A percentile compares a stretch with the other conserved stretches of the same genome.
phyloP scores from a whole-genome alignment of 2,797 vertebrate species.

The Hyperoplus lanceolatus region DNA sequence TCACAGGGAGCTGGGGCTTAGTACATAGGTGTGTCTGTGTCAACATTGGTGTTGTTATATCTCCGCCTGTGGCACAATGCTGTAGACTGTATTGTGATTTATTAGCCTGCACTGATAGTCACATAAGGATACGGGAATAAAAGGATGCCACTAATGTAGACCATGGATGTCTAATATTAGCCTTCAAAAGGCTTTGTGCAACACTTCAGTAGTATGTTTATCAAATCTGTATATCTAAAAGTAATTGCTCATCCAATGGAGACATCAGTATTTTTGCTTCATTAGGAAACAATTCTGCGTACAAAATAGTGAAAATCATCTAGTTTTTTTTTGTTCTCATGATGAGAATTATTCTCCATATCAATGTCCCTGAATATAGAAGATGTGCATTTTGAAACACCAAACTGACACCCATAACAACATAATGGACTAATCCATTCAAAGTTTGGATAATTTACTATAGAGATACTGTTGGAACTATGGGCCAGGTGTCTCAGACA shows the following conservation, averaged over 20 bases:
- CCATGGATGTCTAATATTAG: conserved; percentile 64
- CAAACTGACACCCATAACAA: neutral
- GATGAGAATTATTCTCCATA: too few relatives aligned
- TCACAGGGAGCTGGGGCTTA: conserved; percentile 68
- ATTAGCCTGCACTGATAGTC: conserved; percentile 68
- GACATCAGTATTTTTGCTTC: conserved; percentile 30
- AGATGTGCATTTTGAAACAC: neutral
- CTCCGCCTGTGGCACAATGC: conserved; percentile 55
- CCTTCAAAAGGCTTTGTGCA: conserved; percentile 56
- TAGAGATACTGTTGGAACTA: neutral
- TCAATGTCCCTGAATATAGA: neutral
- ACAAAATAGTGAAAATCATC: conserved; percentile 16
- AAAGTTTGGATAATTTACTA: neutral
- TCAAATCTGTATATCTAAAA: conserved; percentile 46
- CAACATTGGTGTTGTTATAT: conserved; percentile 64
- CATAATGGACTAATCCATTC: neutral
- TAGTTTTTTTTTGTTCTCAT: conserved; percentile 21
- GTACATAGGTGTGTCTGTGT: conserved; percentile 72
- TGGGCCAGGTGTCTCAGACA: conserved; percentile 3
- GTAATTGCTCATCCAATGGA: conserved; percentile 50
- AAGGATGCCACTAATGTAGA: conserved; percentile 70
- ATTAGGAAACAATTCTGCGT: conserved; percentile 5
- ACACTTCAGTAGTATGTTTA: conserved; percentile 44
- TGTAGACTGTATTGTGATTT: conserved; percentile 71
- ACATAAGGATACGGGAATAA: conserved; percentile 59